Evolutionary conservation across 1,140 invertebrate species (phyloP).

Genomic region (Dendrolimus kikuchii): DNA sequence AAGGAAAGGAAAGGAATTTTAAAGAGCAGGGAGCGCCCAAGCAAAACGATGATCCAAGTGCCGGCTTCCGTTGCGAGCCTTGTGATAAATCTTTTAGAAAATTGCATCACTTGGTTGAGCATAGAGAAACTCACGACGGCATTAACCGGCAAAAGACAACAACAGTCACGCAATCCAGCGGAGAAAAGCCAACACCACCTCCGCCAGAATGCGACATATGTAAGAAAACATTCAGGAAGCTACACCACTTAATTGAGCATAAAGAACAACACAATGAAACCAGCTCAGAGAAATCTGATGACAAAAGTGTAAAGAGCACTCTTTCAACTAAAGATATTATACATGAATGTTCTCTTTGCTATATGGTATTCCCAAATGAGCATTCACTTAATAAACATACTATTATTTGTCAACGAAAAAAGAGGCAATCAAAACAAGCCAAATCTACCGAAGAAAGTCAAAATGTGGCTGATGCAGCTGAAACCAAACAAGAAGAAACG

Average conservation of each 20-base stretch:
- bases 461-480: slow-evolving; percentile 8
- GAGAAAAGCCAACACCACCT: slow-evolving; percentile 23
- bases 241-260: slow-evolving; percentile 64
- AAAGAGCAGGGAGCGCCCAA: slow-evolving; percentile 24
- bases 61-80: slow-evolving; percentile 68
- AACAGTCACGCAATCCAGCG: slow-evolving; percentile 11
- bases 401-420: slow-evolving; percentile 58
- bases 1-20: slow-evolving; percentile 31
- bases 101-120: slow-evolving; percentile 66
- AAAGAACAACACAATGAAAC: slow-evolving; percentile 65
- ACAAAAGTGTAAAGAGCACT: slow-evolving; percentile 56
- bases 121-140: slow-evolving; percentile 62
- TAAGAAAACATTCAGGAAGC: slow-evolving; percentile 64
- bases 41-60: slow-evolving; percentile 46
- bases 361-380: slow-evolving; percentile 71
- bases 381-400: slow-evolving; percentile 66
- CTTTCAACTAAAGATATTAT: slow-evolving; percentile 67
- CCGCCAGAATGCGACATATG: slow-evolving; percentile 58
- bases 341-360: slow-evolving; percentile 68
- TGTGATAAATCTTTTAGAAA: slow-evolving; percentile 71
- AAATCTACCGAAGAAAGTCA: slow-evolving; percentile 17
- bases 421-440: slow-evolving; percentile 48
- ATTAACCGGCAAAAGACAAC: slow-evolving; percentile 47
- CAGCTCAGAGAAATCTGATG: slow-evolving; percentile 58
- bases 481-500: slow-evolving; percentile 15